Conservation (phyloP, 2,888 invertebrate species). For the Crocallis elinguaria region DNA sequence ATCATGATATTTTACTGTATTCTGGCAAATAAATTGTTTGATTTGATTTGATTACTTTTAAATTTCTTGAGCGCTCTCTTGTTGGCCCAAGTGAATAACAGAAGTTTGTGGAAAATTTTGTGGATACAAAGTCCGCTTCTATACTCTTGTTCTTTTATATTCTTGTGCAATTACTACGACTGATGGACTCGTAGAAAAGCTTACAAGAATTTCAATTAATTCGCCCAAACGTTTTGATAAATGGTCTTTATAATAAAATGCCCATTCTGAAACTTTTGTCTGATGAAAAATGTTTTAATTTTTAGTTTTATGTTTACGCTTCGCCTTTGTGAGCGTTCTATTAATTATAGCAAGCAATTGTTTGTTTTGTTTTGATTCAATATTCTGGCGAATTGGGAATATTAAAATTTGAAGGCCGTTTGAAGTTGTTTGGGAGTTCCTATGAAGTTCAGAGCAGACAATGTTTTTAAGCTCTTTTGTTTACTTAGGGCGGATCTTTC, state of each 20-base stretch:
- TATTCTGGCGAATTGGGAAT: not conserved
- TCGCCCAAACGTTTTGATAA: slow-evolving; percentile 13
- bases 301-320: not conserved
- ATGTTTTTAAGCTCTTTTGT: no score
- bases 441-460: no score
- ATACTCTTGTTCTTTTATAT: not conserved
- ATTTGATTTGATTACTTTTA: no score
- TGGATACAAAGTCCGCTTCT: not conserved
- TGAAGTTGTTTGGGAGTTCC: no score
- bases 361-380: not conserved
- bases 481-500: no score
- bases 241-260: slow-evolving; percentile 8
- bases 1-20: no score
- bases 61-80: no score
- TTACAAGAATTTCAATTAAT: slow-evolving; percentile 19
- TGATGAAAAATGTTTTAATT: slow-evolving; percentile 11
- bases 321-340: slow-evolving; percentile 2
- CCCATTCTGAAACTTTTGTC: no score
- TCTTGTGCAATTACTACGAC: slow-evolving; percentile 5
- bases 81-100: no score
- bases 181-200: slow-evolving; percentile 6
- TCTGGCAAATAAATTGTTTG: no score
- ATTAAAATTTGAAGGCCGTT: not conserved
- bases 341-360: not conserved
- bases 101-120: no score